Percentiles rank a stretch among this genome's conserved stretches.
Evolutionary conservation across 2,113 vertebrate genomes (phyloP).

Genomic region (Tursiops truncatus): DNA sequence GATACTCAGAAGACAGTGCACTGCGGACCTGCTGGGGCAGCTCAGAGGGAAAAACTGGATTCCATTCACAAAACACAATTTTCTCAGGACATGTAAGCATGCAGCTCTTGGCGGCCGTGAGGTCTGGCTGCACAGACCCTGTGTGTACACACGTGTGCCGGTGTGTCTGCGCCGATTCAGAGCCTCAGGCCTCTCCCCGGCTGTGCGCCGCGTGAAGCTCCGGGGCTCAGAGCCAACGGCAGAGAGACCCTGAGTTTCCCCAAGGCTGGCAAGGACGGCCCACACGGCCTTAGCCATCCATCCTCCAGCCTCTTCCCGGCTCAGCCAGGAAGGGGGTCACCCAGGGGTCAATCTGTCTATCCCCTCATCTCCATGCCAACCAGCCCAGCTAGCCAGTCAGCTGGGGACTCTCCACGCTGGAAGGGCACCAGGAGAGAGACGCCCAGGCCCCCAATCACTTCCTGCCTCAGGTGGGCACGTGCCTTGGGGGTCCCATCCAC

Average conservation of each 20-base stretch:
- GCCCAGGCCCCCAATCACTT: neutral
- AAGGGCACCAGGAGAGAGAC: neutral
- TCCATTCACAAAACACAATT: neutral
- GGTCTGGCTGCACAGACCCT: neutral
- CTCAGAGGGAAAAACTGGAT: neutral
- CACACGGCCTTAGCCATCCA: constrained; percentile 61
- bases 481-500: accelerated
- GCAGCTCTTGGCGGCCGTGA: accelerated
- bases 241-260: constrained; percentile 55
- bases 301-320: constrained; percentile 55
- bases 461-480: neutral
- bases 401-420: neutral
- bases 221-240: neutral
- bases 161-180: neutral
- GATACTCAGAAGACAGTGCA: neutral
- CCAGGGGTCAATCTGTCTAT: constrained; percentile 73
- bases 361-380: constrained; percentile 76
- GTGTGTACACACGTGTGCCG: neutral
- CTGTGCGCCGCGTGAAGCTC: neutral
- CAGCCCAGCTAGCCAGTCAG: constrained; percentile 39
- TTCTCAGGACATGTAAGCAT: neutral
- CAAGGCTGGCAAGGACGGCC: constrained; percentile 44
- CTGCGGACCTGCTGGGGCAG: neutral
- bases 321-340: constrained; percentile 73
- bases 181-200: neutral